phyloP scores from a whole-genome alignment of 37 sponge, comb jelly and placozoan genomes.

The Spongilla lacustris region DNA sequence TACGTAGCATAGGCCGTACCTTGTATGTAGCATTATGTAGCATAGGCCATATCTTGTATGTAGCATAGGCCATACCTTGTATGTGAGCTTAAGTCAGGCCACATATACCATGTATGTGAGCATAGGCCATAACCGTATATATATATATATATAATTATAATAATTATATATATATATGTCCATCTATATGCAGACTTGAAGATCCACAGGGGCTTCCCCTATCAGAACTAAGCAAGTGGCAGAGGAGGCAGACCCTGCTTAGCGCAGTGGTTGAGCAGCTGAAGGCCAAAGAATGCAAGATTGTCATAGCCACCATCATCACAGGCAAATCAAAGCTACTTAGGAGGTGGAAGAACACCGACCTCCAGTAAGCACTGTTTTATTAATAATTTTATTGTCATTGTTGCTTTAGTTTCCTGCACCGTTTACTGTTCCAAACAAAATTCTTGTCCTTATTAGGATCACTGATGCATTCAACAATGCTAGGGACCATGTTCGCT shows the following conservation, averaged over 20 bases:
- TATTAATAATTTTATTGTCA: constrained; percentile 3
- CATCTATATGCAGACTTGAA: constrained; percentile 35
- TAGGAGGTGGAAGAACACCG: constrained; percentile 85
- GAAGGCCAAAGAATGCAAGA: constrained; percentile 81
- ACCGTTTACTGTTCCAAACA: not conserved
- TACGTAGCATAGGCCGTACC: too few species aligned
- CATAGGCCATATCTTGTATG: too few species aligned
- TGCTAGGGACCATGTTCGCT: constrained; percentile 81
- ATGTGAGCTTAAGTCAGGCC: too few species aligned
- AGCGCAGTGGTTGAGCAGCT: constrained; percentile 83
- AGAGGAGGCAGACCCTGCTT: constrained; percentile 70
- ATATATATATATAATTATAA: too few species aligned
- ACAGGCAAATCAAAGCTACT: constrained; percentile 77
- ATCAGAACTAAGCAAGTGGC: constrained; percentile 85
- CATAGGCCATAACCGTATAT: too few species aligned
- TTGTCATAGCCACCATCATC: constrained; percentile 69
- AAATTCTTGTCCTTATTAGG: constrained; percentile 13
- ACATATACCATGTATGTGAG: too few species aligned
- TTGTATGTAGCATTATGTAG: too few species aligned
- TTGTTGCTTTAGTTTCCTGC: not conserved
- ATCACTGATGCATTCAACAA: constrained; percentile 87
- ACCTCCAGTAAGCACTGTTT: constrained; percentile 58
- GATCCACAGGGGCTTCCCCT: constrained; percentile 61
- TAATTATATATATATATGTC: not conserved
- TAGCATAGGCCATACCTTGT: too few species aligned